Conservation (phyloP, 2,797 vertebrate species). For the Rhynchonycteris naso region DNA sequence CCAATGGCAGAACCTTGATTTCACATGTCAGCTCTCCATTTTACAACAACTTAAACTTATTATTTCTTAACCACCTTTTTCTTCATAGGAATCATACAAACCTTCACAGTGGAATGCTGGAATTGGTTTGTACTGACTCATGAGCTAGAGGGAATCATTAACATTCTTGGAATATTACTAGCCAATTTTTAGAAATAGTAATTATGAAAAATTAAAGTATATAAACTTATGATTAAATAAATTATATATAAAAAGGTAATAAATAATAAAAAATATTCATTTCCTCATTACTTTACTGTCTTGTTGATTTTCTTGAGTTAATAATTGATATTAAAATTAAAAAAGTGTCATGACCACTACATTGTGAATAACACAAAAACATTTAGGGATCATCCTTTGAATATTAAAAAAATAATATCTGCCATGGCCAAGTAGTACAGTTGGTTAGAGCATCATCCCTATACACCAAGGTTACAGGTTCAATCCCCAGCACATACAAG, state of each 20-base stretch:
- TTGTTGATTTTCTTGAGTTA: background rate
- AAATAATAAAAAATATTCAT: background rate
- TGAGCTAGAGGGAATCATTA: background rate
- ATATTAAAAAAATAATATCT: background rate
- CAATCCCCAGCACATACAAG: too few relatives aligned
- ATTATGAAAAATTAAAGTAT: constrained; percentile 12
- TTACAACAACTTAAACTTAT: background rate
- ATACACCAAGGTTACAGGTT: too few relatives aligned
- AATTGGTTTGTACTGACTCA: background rate
- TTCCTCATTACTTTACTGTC: constrained; percentile 18
- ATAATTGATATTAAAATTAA: background rate
- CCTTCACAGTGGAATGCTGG: background rate
- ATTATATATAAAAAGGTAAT: background rate
- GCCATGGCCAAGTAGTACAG: too few relatives aligned
- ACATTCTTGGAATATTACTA: constrained; percentile 34
- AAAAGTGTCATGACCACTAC: background rate
- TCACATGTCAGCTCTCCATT: background rate
- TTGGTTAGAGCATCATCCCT: too few relatives aligned
- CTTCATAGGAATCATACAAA: background rate
- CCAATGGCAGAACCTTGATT: background rate
- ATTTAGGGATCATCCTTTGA: background rate
- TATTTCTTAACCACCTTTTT: background rate
- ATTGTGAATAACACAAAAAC: background rate
- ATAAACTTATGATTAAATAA: background rate
- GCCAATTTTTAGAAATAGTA: background rate